Base-by-base conservation (phyloP, 2,888 invertebrate genomes). In the Nomada hirtipes region DNA sequence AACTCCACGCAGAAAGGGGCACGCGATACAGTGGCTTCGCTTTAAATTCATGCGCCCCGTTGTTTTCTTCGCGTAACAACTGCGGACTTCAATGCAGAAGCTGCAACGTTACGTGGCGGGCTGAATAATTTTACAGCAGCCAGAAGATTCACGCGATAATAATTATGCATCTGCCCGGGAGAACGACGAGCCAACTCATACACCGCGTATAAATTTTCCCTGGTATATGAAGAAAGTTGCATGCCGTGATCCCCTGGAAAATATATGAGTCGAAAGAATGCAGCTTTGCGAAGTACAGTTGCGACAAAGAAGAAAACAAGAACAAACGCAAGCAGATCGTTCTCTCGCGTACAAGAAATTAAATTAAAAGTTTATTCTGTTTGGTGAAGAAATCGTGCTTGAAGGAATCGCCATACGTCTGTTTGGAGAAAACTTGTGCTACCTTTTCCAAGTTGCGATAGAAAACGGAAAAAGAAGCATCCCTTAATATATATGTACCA, bases 141-240 rank as follows among this genome's bases (percentile, higher is more conserved):
- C 57, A 61, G 87, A 77, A 81, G 81, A 81, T 81, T 80, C 80
- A 74, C 81, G 60, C 71, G 79, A 76, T 77, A 84, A 86, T 84
- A 81, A 86, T 86, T 84, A 84, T 80, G 76, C 80, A 59, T 73
- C 76, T 79, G 80, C 81, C 65, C 79, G 63, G 72, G 67, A 15
- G 55, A 42, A 74, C 52, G 64, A 74, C 61, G 73, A 60, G 63
- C 53, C 60, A 80, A 80, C 73, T 86, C 67, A 36, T 47, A 76
- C 57, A n/a, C 52, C 18, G 3, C 26, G 23, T 29, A 47, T n/a
- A 42, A 78, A 71, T 11, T 67, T 67, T 53, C 60, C 26, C 52
- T 23, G 60, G 55, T 52, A 64, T 29, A 36, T 7, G 36, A 1
- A 36, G 36, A 70, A 61, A 64, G 61, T 72, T 59, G 29, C 15